Percentiles rank a stretch among this genome's conserved stretches.
Evolutionary conservation across 1,140 invertebrate species (phyloP).

Genomic region (Plodia interpunctella): DNA sequence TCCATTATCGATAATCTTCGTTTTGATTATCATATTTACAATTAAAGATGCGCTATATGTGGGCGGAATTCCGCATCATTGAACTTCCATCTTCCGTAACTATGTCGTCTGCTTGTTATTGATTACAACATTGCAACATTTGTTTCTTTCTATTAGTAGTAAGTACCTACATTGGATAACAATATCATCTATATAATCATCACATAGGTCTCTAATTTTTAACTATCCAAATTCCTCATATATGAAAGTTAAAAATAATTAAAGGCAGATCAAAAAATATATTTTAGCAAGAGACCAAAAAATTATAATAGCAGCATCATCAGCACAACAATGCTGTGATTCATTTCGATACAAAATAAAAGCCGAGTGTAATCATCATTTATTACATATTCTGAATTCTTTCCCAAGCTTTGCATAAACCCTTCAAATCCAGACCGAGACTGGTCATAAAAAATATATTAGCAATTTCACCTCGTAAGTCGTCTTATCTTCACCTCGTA

Average conservation of each 20-base stretch:
- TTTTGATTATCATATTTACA: neutral
- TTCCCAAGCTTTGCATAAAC: slow-evolving; percentile 1
- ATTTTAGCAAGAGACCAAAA: too few relatives aligned
- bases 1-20: too few relatives aligned
- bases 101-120: slow-evolving; percentile 6
- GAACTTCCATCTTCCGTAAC: neutral
- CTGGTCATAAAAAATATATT: slow-evolving; percentile 54
- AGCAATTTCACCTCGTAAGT: slow-evolving; percentile 42
- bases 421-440: neutral
- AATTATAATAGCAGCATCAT: too few relatives aligned
- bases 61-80: neutral
- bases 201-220: too few relatives aligned
- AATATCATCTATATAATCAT: too few relatives aligned
- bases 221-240: too few relatives aligned
- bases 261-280: too few relatives aligned
- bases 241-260: too few relatives aligned
- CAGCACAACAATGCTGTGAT: neutral
- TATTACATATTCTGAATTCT: neutral
- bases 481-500: slow-evolving; percentile 48
- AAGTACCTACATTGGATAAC: too few relatives aligned
- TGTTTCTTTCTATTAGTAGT: too few relatives aligned
- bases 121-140: neutral
- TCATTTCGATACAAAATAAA: neutral
- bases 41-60: neutral
- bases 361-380: neutral